A percentile compares a stretch with the other conserved stretches of the same genome.
Evolutionary conservation across 2,113 vertebrate species (phyloP).

Genomic region (Ageneiosus marmoratus): DNA sequence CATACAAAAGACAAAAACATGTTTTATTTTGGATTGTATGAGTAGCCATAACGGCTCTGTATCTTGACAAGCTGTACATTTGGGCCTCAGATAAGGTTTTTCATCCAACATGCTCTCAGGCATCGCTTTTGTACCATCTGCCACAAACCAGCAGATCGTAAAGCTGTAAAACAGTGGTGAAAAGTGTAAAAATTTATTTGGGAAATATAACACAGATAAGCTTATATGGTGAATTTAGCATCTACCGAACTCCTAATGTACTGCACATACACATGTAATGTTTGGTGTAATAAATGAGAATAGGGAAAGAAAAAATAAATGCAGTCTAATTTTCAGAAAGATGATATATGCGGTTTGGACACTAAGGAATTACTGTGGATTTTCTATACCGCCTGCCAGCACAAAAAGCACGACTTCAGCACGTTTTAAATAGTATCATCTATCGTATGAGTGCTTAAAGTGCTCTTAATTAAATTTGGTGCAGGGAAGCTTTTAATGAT

Average conservation of each 20-base stretch:
- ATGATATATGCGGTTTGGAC: background rate
- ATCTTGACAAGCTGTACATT: constrained; percentile 61
- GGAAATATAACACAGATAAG: background rate
- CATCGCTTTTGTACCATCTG: constrained; percentile 68
- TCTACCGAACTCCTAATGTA: background rate
- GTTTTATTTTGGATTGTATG: constrained; percentile 45
- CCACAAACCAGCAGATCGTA: constrained; percentile 48
- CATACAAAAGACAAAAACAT: constrained; percentile 20
- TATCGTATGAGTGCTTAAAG: constrained; percentile 26
- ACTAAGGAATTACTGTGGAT: constrained; percentile 15
- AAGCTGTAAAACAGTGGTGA: too few relatives aligned
- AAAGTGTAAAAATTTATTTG: background rate
- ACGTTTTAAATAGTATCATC: constrained; percentile 34
- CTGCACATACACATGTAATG: background rate
- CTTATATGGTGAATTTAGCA: background rate
- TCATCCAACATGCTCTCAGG: constrained; percentile 69
- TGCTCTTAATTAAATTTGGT: constrained; percentile 51
- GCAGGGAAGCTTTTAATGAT: constrained; percentile 48
- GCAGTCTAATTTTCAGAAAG: background rate
- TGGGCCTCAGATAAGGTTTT: constrained; percentile 66
- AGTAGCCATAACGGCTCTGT: constrained; percentile 53
- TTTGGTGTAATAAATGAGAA: background rate
- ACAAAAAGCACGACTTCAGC: constrained; percentile 34
- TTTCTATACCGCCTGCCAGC: constrained; percentile 2
- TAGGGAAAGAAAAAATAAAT: background rate